Percentiles rank a stretch among this genome's conserved stretches.
phyloP scores from a whole-genome alignment of 2,888 invertebrate species.

The Hydrotaea diabolus region DNA sequence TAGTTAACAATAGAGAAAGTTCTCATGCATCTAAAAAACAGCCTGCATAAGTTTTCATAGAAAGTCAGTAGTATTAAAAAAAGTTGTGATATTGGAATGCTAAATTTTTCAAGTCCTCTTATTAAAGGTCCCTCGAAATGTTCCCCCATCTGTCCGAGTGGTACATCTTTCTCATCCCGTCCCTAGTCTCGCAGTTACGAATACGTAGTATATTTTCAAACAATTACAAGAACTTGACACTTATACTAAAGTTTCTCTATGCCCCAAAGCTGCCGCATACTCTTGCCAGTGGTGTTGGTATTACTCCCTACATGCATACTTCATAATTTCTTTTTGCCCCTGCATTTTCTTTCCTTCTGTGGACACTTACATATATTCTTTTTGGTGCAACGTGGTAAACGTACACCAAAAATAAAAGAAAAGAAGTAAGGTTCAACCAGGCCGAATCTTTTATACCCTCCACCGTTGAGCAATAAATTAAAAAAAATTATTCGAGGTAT shows the following conservation, averaged over 20 bases:
- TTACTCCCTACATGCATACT: conserved; percentile 26
- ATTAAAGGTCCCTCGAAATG: neutral
- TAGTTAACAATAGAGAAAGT: too few species aligned
- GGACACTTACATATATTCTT: conserved; percentile 25
- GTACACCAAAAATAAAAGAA: conserved; percentile 20
- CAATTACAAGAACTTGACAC: conserved; percentile 66
- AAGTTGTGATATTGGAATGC: neutral
- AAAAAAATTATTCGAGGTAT: too few species aligned
- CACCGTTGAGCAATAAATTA: too few species aligned
- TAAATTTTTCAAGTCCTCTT: neutral
- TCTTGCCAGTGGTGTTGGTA: neutral
- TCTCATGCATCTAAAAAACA: too few species aligned
- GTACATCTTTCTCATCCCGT: neutral
- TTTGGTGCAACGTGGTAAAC: neutral
- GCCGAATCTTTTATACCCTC: too few species aligned
- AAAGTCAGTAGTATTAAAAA: too few species aligned
- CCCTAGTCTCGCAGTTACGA: neutral
- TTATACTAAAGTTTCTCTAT: conserved; percentile 60
- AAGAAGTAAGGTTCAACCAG: too few species aligned
- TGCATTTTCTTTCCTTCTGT: neutral
- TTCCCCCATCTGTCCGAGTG: neutral
- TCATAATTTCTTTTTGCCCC: conserved; percentile 48
- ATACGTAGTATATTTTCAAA: conserved; percentile 44
- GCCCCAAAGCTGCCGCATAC: conserved; percentile 41
- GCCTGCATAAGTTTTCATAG: too few species aligned